A percentile compares a stretch with the other conserved stretches of the same genome.
phyloP scores from a whole-genome alignment of 1,140 invertebrate species.

The Drosophila gunungcola region DNA sequence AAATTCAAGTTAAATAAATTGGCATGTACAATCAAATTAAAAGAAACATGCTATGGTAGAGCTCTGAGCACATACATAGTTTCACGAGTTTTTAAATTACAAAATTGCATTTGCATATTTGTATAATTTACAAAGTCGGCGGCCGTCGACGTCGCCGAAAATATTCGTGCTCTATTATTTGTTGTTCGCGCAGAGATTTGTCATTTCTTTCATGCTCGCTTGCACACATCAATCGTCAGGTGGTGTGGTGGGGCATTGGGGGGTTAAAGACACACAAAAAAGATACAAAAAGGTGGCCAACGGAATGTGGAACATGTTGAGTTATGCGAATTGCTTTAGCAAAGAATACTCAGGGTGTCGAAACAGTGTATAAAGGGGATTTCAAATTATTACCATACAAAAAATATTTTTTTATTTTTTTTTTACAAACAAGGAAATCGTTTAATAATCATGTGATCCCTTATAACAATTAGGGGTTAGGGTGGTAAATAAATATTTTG shows the following conservation, averaged over 20 bases:
- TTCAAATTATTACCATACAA: neutral
- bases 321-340: conserved; percentile 27
- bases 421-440: no score
- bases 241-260: conserved; percentile 39
- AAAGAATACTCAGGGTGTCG: neutral
- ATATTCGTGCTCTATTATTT: conserved; percentile 55
- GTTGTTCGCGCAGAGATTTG: conserved; percentile 60
- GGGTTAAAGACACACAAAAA: conserved; percentile 17
- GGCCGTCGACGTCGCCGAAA: conserved; percentile 44
- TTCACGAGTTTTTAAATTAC: conserved; percentile 52
- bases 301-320: conserved; percentile 63
- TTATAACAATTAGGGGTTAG: no score
- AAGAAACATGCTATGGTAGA: conserved; percentile 10
- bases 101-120: conserved; percentile 62
- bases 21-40: conserved; percentile 15
- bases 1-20: conserved; percentile 6
- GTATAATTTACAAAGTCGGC: conserved; percentile 63
- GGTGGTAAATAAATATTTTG: no score
- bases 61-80: conserved; percentile 24
- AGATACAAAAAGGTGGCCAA: conserved; percentile 26
- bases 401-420: neutral
- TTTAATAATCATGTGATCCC: no score
- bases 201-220: conserved; percentile 82
- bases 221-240: conserved; percentile 81
- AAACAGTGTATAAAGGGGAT: neutral